Evolutionary conservation across 2,888 invertebrate genomes (phyloP), one percentile per base, ranked within the genome.

Genomic region (Nomada fucata): DNA sequence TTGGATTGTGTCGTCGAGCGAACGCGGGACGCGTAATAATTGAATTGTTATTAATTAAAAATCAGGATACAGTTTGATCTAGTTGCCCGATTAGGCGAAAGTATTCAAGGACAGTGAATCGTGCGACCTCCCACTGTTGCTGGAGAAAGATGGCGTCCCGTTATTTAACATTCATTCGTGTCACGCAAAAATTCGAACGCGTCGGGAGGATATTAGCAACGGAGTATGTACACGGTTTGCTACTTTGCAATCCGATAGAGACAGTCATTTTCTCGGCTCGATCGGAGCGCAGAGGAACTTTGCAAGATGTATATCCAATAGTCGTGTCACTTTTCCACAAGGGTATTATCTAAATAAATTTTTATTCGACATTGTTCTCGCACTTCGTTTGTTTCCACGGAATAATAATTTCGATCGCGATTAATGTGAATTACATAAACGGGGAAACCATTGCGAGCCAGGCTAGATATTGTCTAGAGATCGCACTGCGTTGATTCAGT

Each of bases 61-160:
- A 52, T 44, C 81, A 26, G 47, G 67, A 67, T 63, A 74, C 68
- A 68, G 65, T 76, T 79, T 29, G 60, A 55, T 67, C 82, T 79
- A 73, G 77, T 81, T 79, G 80, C 80, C 80, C 72, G 80, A 80
- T 80, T 80, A 80, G 89, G 90, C 88, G 90, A 90, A 90, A 90
- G 90, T 90, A 81, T 86, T 85, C 82, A 89, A 88, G 89, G 86
- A 86, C 90, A 89, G 88, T 88, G 86, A 86, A 82, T 86, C 83
- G 86, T 77, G 70, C 79, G 84, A 78, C 84, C 86, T 75, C 83
- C 69, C 76, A 76, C 70, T 74, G 59, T 76, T 63, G 72, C 76
- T 23, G 77, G 77, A 71, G 85, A 79, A 79, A 79, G 79, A 84
- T 75, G 64, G 59, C 73, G 79, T 82, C 74, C 78, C 80, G 82